These are phyloP conservation scores for Drosophila micromelanica DNA, from an alignment of 1,140 invertebrate species.

Conservation along the genomic window DNA sequence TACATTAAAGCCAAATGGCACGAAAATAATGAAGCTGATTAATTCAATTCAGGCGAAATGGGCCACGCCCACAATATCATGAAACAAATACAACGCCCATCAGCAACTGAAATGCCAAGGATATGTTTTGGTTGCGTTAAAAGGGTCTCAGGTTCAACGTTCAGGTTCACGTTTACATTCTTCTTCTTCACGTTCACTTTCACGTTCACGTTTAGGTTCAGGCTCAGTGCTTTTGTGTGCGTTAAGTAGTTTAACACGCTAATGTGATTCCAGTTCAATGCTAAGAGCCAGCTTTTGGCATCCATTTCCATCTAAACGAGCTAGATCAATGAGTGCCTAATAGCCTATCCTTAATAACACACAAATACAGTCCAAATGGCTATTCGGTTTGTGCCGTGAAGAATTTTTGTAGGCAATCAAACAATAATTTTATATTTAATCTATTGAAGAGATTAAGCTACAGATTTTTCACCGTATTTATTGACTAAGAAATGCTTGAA, in stretches of 20 bases:
- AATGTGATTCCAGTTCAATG: constrained; percentile 61
- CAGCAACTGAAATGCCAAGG: background rate
- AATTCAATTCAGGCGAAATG: constrained; percentile 75
- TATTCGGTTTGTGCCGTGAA: background rate
- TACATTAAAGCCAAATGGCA: constrained; percentile 73
- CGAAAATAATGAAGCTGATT: constrained; percentile 76
- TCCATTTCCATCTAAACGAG: constrained; percentile 7
- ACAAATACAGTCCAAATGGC: background rate
- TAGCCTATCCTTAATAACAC: background rate
- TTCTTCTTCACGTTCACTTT: background rate
- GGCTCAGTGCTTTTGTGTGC: constrained; percentile 33
- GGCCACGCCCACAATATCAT: constrained; percentile 17
- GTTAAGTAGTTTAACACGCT: constrained; percentile 75
- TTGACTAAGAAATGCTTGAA: no score
- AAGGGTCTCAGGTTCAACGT: background rate
- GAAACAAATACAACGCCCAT: constrained; percentile 13
- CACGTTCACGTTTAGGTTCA: background rate
- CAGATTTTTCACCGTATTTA: background rate
- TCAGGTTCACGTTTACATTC: background rate
- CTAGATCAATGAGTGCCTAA: constrained; percentile 39
- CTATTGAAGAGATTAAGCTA: background rate
- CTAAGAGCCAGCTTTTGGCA: constrained; percentile 28
- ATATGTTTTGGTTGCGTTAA: background rate
- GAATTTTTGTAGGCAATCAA: background rate
- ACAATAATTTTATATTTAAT: background rate